Evolutionary conservation across 2,113 vertebrate species (phyloP).

Genomic region (Clarias magur): DNA sequence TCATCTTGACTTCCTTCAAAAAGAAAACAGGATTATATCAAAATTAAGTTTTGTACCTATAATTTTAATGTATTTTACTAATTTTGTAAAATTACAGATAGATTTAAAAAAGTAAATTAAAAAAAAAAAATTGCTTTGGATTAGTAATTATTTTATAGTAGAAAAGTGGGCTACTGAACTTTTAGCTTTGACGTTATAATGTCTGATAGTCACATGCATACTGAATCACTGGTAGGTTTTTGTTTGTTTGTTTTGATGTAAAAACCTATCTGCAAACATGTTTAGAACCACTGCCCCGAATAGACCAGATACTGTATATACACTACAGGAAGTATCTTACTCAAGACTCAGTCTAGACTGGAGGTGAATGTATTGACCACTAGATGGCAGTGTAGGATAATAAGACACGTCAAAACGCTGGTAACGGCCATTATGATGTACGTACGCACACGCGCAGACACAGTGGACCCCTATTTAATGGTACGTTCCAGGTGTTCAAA

Average conservation of each 20-base stretch:
- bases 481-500: background rate
- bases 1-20: too few species aligned
- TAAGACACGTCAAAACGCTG: background rate
- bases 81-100: background rate
- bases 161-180: background rate
- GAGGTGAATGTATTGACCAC: background rate
- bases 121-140: too few species aligned
- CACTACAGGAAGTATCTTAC: background rate
- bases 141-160: too few species aligned
- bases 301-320: background rate
- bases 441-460: background rate
- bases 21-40: background rate
- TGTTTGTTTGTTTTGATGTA: too few species aligned
- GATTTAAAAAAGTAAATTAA: too few species aligned
- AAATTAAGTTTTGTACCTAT: background rate
- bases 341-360: background rate
- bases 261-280: background rate
- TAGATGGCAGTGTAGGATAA: conserved; percentile 27
- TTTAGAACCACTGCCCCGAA: background rate
- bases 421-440: background rate
- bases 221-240: too few species aligned
- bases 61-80: background rate
- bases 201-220: background rate
- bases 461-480: conserved; percentile 33
- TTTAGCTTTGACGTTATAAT: background rate